A percentile compares a stretch with the other conserved stretches of the same genome.
These are phyloP conservation scores for Volucella zonaria DNA, from an alignment of 2,888 invertebrate genomes.

Conservation along the genomic window DNA sequence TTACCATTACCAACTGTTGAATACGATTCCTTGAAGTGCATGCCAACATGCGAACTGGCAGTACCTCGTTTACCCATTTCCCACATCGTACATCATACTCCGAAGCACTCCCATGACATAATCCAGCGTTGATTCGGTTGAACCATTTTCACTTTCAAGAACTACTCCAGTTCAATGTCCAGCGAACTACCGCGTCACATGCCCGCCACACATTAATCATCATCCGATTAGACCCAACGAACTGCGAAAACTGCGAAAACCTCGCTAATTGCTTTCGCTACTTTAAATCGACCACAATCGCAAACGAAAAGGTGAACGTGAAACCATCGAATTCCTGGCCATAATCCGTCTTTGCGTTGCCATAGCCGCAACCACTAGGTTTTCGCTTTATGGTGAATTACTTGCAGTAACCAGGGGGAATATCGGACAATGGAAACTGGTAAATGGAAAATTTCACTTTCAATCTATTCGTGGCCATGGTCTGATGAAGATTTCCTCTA, in stretches of 20 bases:
- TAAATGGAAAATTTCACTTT: slow-evolving; percentile 53
- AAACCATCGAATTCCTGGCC: slow-evolving; percentile 42
- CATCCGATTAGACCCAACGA: slow-evolving; percentile 62
- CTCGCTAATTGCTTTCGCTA: slow-evolving; percentile 55
- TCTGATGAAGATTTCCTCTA: slow-evolving; percentile 56
- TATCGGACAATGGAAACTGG: too few relatives aligned
- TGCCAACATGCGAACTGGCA: too few relatives aligned
- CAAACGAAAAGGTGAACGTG: neutral
- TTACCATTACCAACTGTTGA: too few relatives aligned
- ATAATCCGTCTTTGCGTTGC: slow-evolving; percentile 47
- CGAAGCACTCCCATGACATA: too few relatives aligned
- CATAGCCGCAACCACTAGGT: neutral
- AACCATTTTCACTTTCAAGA: slow-evolving; percentile 35
- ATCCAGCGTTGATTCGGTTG: too few relatives aligned
- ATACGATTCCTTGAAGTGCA: too few relatives aligned
- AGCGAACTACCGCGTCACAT: slow-evolving; percentile 13
- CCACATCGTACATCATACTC: too few relatives aligned
- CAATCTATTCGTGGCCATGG: slow-evolving; percentile 61
- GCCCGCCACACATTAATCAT: slow-evolving; percentile 47
- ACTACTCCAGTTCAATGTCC: slow-evolving; percentile 8
- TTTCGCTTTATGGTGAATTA: slow-evolving; percentile 42
- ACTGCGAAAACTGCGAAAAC: slow-evolving; percentile 69
- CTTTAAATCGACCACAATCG: slow-evolving; percentile 33
- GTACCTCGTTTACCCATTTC: too few relatives aligned
- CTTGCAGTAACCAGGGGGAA: slow-evolving; percentile 15